These are phyloP conservation scores for Thymelicus sylvestris DNA, from an alignment of 2,888 invertebrate genomes.

Conservation along the genomic window DNA sequence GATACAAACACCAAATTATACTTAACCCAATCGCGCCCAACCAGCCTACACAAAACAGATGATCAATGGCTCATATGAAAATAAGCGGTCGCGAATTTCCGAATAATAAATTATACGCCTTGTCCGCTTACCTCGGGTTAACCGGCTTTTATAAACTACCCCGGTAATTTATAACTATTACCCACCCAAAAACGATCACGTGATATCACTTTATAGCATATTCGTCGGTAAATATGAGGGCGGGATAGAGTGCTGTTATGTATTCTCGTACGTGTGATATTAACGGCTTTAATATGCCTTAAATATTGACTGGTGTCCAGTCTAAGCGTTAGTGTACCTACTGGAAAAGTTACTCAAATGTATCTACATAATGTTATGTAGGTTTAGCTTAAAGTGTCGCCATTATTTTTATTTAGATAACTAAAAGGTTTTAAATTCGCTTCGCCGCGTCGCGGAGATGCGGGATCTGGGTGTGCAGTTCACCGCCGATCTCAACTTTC, in stretches of 20 bases:
- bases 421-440: too few relatives aligned
- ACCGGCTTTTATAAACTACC: constrained; percentile 85
- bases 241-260: constrained; percentile 65
- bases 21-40: constrained; percentile 25
- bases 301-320: constrained; percentile 37
- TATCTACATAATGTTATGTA: too few relatives aligned
- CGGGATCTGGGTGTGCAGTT: too few relatives aligned
- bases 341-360: neutral
- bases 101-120: constrained; percentile 82
- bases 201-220: constrained; percentile 84
- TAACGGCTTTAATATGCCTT: constrained; percentile 42
- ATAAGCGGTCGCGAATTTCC: constrained; percentile 78
- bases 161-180: constrained; percentile 84
- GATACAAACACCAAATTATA: constrained; percentile 20
- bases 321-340: constrained; percentile 42
- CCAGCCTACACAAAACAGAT: constrained; percentile 49
- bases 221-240: constrained; percentile 81
- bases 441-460: too few relatives aligned
- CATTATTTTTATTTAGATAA: too few relatives aligned
- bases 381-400: too few relatives aligned
- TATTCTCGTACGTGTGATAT: constrained; percentile 49
- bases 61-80: constrained; percentile 70
- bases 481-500: too few relatives aligned
- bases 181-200: constrained; percentile 81
- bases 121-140: constrained; percentile 84